phyloP scores from a whole-genome alignment of 1,140 invertebrate species.

The Zaprionus nigranus region DNA sequence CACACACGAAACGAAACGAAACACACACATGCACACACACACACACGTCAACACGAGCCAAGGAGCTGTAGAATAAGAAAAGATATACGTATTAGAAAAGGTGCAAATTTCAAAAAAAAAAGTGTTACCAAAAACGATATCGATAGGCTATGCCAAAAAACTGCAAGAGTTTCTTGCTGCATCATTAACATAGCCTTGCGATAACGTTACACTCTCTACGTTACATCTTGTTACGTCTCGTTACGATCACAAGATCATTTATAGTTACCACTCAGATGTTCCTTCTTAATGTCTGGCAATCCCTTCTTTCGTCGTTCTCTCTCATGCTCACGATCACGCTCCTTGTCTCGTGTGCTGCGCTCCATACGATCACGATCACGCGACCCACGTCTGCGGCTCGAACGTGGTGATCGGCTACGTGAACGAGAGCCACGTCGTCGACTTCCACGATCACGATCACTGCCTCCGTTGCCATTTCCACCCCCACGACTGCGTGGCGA shows the following conservation, averaged over 20 bases:
- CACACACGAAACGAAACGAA: conserved; percentile 29
- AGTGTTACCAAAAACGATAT: too few relatives aligned
- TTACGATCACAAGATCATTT: not conserved
- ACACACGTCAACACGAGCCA: conserved; percentile 78
- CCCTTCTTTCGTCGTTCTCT: conserved; percentile 94
- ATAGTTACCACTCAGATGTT: conserved; percentile 91
- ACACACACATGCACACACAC: conserved; percentile 22
- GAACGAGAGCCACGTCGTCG: conserved; percentile 82
- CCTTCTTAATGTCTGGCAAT: conserved; percentile 93
- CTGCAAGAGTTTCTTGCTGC: not conserved
- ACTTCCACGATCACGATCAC: conserved; percentile 84
- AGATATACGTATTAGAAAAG: conserved; percentile 43
- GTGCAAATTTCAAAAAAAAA: not conserved
- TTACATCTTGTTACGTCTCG: conserved; percentile 15
- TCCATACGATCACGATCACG: conserved; percentile 86
- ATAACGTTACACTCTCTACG: not conserved
- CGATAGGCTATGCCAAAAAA: not conserved
- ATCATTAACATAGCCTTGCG: conserved; percentile 10
- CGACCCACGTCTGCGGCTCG: conserved; percentile 85
- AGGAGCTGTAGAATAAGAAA: conserved; percentile 63
- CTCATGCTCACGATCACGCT: conserved; percentile 92
- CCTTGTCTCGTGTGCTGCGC: conserved; percentile 88
- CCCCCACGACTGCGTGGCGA: conserved; percentile 85
- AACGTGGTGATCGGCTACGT: conserved; percentile 82
- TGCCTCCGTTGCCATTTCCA: conserved; percentile 33